Evolutionary conservation across 1,140 invertebrate species (phyloP).

Genomic region (Pissodes strobi): DNA sequence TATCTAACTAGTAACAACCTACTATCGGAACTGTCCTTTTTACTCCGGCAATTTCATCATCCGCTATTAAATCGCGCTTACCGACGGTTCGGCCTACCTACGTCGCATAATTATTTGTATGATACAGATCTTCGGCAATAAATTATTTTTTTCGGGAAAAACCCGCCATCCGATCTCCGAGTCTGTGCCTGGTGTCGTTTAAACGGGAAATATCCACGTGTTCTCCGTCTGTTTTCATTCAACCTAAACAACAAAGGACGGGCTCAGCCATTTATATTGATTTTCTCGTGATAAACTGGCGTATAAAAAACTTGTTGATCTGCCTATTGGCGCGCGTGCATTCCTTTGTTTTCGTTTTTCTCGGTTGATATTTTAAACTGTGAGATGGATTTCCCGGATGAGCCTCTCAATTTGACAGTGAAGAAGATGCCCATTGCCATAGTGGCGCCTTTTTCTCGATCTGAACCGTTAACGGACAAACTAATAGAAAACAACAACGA

Average conservation of each 20-base stretch:
- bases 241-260: conserved; percentile 54
- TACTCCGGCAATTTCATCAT: conserved; percentile 34
- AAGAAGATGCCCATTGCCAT: conserved; percentile 59
- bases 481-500: conserved; percentile 35
- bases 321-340: conserved; percentile 27
- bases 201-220: conserved; percentile 41
- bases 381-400: conserved; percentile 49
- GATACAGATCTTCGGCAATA: conserved; percentile 17
- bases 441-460: conserved; percentile 44
- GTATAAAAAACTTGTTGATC: conserved; percentile 59
- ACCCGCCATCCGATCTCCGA: background rate
- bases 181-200: conserved; percentile 4
- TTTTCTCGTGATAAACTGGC: conserved; percentile 56
- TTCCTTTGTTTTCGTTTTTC: conserved; percentile 12
- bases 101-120: conserved; percentile 10
- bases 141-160: conserved; percentile 11
- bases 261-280: conserved; percentile 56
- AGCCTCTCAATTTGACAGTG: conserved; percentile 57
- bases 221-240: conserved; percentile 52
- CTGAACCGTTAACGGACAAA: conserved; percentile 28
- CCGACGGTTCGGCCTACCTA: conserved; percentile 2
- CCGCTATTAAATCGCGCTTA: conserved; percentile 33
- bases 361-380: no score
- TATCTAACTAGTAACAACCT: conserved; percentile 42
- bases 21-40: conserved; percentile 39